Evolutionary conservation across 2,113 vertebrate genomes (phyloP), one percentile per base, ranked within the genome.

Genomic region (Oreochromis spilurus): DNA sequence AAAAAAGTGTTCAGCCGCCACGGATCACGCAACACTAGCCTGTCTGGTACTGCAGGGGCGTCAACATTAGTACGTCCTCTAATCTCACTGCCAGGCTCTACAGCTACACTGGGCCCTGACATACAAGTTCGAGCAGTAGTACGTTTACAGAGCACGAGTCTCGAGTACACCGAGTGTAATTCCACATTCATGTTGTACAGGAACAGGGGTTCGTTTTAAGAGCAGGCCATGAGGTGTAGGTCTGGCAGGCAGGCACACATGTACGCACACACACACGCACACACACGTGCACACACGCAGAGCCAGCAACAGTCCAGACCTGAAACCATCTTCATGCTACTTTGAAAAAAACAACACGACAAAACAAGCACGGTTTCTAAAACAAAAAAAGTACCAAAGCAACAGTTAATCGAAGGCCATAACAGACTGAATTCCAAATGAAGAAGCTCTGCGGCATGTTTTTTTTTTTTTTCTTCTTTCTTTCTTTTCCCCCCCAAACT

Each of bases 151-250:
- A 91, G 92, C 34, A 55, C 43, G 31, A 81, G 86, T 81, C 85
- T 81, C 72, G 86, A 89, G 87, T 48, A 84, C 83, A 86, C 88
- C 13, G 78, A 91, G 86, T 89, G 84, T 83, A 87, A 94, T 84
- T 90, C 91, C 90, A 96, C 95, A 95, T 95, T 95, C 94, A 93
- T 89, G 88, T 86, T 86, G 84, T 84, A 79, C 87, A 88, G 84
- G 84, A 90, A 40, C 40, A 84, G 84, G 82, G 45, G 54, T 14
- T 85, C 83, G 13, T 7, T 65, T 87, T 50, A 83, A 81, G 83
- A 91, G 84, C 65, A 86, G 89, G 83, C 77, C 85, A 83, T 62
- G 83, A 88, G 38, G 57, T 72, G 86, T 3, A 72, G 21, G 81
- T 84, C 92, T 84, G 60, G 80, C 84, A 40, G 13, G 53, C 75